Base-by-base conservation (phyloP, 2,888 invertebrate genomes). In the Cyaniris semiargus region DNA sequence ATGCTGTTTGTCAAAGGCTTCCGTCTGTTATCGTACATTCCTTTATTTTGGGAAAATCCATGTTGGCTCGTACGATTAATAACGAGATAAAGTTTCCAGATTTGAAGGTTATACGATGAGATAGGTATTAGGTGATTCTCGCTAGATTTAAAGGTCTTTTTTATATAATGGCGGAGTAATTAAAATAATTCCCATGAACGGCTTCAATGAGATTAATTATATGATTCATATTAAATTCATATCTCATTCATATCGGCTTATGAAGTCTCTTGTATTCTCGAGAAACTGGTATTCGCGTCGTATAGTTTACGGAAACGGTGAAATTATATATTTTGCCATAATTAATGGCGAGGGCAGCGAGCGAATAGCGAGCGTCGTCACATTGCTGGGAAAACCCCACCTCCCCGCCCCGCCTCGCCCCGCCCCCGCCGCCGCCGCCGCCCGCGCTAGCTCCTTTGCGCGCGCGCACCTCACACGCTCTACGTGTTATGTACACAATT, bases 371-470 rank as follows among this genome's bases (percentile, higher is more conserved):
- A 80, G 80, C 79, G 79, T 78, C 85, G 87, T 86, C 89, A 86
- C 91, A 92, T 90, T 82, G 86, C 85, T 93, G 92, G 94, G 94
- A 94, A 94, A 94, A 93, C 93, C 94, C 94, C 88, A 90, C 80
- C 80, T 79, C 77, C 81, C 82, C 81, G 82, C 76, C 80, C 80
- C 78, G 81, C 76, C 82, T 77, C 79, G 78, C 81, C 81, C 82
- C 81, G 81, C 78, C 75, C 76, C 70, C 74, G 76, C 78, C 60
- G 75, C 79, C 77, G 79, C 81, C 80, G 75, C 79, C 77, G 79
- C 81, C 80, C 80, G 70, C 79, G 78, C 53, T 15, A 53, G 53
- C 53, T 53, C 53, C 53, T 15, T 79, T 78, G 79, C 81, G 80
- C 80, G 70, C 79, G 78, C 81, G 79, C 79, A 75, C 58, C 78